phyloP scores from a whole-genome alignment of 2,888 invertebrate species.

The Drosophila percnosoma region DNA sequence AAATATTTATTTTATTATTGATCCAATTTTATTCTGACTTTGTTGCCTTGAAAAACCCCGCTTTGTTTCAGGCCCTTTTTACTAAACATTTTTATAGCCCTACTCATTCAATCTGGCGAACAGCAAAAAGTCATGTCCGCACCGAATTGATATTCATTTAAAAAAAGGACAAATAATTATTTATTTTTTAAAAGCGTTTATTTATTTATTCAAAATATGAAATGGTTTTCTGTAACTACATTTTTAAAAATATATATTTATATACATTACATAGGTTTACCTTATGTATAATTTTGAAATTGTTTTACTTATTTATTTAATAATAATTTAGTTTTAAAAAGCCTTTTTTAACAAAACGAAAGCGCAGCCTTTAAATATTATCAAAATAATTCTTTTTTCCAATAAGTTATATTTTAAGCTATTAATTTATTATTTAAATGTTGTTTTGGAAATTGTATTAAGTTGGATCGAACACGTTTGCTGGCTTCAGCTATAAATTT shows the following conservation, averaged over 20 bases:
- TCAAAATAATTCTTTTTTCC: accelerated
- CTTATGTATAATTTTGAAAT: background rate
- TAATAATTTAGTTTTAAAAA: background rate
- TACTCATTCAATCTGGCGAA: background rate
- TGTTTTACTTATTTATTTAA: background rate
- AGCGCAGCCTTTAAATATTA: background rate
- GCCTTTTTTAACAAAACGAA: background rate
- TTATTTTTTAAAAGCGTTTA: background rate
- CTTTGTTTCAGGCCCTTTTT: background rate
- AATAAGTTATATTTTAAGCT: background rate
- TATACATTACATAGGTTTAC: background rate
- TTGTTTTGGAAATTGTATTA: no score
- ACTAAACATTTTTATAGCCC: background rate
- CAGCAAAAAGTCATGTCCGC: background rate
- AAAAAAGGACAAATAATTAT: background rate
- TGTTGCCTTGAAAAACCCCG: accelerated
- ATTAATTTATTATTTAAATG: background rate
- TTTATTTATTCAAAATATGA: background rate
- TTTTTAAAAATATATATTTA: background rate
- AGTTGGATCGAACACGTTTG: background rate
- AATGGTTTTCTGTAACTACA: background rate
- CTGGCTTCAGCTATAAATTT: background rate
- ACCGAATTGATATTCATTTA: background rate
- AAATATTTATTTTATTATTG: background rate
- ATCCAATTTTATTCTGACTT: background rate